Percentiles rank a stretch among this genome's conserved stretches.
Evolutionary conservation across 2,113 vertebrate genomes (phyloP).

Genomic region (Oxyura jamaicensis): DNA sequence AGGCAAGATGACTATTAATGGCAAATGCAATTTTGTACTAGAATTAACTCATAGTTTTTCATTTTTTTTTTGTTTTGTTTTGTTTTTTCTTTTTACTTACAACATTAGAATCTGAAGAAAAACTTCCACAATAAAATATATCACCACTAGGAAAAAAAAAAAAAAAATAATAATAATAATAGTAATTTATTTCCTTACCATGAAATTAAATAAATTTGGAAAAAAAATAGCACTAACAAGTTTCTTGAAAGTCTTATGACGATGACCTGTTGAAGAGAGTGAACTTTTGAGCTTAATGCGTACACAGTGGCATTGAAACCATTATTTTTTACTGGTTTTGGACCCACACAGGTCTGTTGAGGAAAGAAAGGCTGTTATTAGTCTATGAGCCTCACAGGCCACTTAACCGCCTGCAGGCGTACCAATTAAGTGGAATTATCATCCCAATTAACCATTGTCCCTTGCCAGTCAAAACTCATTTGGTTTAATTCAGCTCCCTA

Average conservation of each 20-base stretch:
- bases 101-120: background rate
- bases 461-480: slow-evolving; percentile 72
- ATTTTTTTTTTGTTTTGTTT: background rate
- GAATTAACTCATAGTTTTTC: background rate
- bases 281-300: background rate
- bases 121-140: background rate
- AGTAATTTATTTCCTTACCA: background rate
- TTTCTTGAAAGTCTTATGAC: background rate
- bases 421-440: slow-evolving; percentile 72
- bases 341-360: background rate
- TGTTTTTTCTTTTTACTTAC: background rate
- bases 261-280: background rate
- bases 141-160: background rate
- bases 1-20: background rate
- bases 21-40: background rate
- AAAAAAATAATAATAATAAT: too few relatives aligned
- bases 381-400: slow-evolving; percentile 22
- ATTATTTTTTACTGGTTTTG: slow-evolving; percentile 7
- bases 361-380: background rate
- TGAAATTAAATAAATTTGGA: background rate
- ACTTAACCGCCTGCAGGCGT: slow-evolving; percentile 60
- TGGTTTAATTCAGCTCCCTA: slow-evolving; percentile 64
- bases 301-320: background rate
- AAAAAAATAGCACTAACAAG: background rate
- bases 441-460: slow-evolving; percentile 72